These are phyloP conservation scores for Macrophya annulata DNA, from an alignment of 2,888 invertebrate genomes.

Conservation along the genomic window DNA sequence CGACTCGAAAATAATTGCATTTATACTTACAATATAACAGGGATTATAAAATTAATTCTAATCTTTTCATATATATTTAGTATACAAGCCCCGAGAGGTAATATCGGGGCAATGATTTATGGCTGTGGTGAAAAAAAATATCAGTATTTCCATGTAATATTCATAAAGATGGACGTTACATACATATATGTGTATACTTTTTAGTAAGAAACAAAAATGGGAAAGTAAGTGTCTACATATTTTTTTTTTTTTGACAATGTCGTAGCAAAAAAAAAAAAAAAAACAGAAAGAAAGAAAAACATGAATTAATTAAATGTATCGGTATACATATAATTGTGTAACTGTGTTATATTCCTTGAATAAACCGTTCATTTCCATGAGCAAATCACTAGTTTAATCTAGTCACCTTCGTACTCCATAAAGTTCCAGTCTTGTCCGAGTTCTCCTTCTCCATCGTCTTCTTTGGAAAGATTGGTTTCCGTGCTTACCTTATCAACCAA, in stretches of 20 bases:
- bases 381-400: neutral
- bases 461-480: neutral
- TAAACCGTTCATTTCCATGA: neutral
- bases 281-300: neutral
- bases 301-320: neutral
- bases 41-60: neutral
- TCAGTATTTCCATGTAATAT: slow-evolving; percentile 28
- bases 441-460: slow-evolving; percentile 54
- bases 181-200: neutral
- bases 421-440: slow-evolving; percentile 55
- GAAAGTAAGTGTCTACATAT: neutral
- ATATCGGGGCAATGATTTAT: neutral
- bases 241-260: neutral
- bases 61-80: neutral
- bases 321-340: neutral
- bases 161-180: neutral
- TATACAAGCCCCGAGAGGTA: neutral
- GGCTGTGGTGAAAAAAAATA: slow-evolving; percentile 20
- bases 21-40: neutral
- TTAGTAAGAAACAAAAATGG: neutral
- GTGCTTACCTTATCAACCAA: neutral
- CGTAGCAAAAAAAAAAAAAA: neutral
- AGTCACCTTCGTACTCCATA: slow-evolving; percentile 52
- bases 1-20: neutral
- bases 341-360: neutral